Conservation (phyloP, 2,797 vertebrate genomes). For the Enteromius treurensis region DNA sequence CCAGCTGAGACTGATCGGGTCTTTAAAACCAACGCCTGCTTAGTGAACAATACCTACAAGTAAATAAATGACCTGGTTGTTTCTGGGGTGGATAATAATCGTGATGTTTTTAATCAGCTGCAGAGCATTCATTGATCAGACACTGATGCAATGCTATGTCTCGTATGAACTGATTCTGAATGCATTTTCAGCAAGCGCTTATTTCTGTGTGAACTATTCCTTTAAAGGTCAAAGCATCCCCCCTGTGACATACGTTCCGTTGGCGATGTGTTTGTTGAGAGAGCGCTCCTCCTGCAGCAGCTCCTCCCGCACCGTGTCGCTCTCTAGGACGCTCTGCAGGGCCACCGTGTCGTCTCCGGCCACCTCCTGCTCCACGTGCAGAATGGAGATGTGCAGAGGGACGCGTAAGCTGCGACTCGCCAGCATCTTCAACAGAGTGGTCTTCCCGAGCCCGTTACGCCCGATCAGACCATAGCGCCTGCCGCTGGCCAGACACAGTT, state of each 20-base stretch:
- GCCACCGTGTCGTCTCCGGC: slow-evolving; percentile 88
- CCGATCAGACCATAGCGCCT: slow-evolving; percentile 93
- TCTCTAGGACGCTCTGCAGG: slow-evolving; percentile 92
- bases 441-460: slow-evolving; percentile 94
- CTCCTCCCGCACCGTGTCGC: slow-evolving; percentile 85
- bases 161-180: neutral
- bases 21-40: neutral
- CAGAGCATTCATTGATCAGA: no score
- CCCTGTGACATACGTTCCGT: slow-evolving; percentile 76
- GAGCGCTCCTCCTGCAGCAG: slow-evolving; percentile 83
- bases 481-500: slow-evolving; percentile 86
- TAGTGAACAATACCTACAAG: neutral
- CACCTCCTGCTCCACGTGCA: slow-evolving; percentile 97
- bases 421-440: slow-evolving; percentile 94
- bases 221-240: neutral
- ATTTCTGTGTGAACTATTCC: neutral
- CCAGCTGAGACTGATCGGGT: neutral
- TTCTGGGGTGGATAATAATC: no score
- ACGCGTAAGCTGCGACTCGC: slow-evolving; percentile 89
- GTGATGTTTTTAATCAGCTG: no score
- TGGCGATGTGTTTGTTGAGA: slow-evolving; percentile 84
- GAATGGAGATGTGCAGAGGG: slow-evolving; percentile 91
- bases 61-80: no score
- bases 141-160: no score
- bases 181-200: neutral